Evolutionary conservation across 1,140 invertebrate genomes (phyloP).

Genomic region (Bombyx mandarina): DNA sequence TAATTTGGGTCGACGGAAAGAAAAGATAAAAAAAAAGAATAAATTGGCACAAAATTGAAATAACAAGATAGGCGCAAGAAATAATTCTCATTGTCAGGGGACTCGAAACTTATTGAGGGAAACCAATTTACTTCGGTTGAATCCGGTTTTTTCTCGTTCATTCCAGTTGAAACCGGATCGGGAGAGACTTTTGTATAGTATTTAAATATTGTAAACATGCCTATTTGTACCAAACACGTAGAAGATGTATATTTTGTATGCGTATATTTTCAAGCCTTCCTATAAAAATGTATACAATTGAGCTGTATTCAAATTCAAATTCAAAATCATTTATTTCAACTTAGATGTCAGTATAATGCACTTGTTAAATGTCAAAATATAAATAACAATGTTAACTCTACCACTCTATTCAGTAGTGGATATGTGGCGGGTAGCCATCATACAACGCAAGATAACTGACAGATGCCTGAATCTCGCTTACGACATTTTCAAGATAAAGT

Average conservation of each 20-base stretch:
- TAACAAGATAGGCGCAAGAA: constrained; percentile 53
- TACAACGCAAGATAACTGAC: too few relatives aligned
- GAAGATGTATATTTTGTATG: not conserved
- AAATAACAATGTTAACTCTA: too few relatives aligned
- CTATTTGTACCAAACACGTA: not conserved
- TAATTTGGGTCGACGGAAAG: constrained; percentile 9
- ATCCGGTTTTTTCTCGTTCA: constrained; percentile 28
- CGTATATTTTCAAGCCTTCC: not conserved
- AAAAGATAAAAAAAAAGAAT: constrained; percentile 17
- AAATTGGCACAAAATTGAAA: constrained; percentile 52
- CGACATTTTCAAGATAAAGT: too few relatives aligned
- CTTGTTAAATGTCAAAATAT: too few relatives aligned
- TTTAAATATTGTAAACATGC: not conserved
- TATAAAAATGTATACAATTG: not conserved
- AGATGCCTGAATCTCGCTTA: too few relatives aligned
- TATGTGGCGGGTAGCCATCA: too few relatives aligned
- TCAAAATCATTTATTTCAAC: too few relatives aligned
- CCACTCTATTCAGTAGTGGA: too few relatives aligned
- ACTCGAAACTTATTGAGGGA: constrained; percentile 45
- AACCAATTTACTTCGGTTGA: constrained; percentile 36
- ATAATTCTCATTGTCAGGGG: constrained; percentile 54
- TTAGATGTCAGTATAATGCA: too few relatives aligned
- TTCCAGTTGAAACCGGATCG: not conserved
- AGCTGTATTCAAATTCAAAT: too few relatives aligned
- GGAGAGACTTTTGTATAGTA: not conserved